Base-by-base conservation (phyloP, 2,888 invertebrate genomes). In the Sicus ferrugineus region DNA sequence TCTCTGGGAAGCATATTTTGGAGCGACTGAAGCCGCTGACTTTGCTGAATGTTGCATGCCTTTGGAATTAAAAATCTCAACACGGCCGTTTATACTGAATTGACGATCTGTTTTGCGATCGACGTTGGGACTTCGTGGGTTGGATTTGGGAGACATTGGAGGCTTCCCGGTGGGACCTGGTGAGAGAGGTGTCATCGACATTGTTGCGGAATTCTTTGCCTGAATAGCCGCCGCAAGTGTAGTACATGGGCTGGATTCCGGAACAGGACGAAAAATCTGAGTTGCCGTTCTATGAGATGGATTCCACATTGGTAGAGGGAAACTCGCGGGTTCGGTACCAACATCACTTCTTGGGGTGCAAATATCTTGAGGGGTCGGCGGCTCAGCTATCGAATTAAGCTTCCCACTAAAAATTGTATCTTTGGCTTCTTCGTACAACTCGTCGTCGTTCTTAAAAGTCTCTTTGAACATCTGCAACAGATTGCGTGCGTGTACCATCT, bases 61-160 rank as follows among this genome's bases (percentile, higher is more conserved):
- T n/a, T 80, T 80, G 2, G 83, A 83, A 62, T 83, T 83, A 58
- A 83, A 83, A 30, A 83, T 83, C 70, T 83, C 84, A 3, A 83
- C 80, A 9, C 83, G 79, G 7, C 83, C 84, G 68, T 80, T 82
- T 34, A 80, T 83, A 74, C 80, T 82, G 56, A 81, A 82, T 31
- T 80, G 81, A 23, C 42, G 67, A 30, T 73, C 69, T 3, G 75
- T 68, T 34, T 75, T 76, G n/a, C 4, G 48, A 19, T 46, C 3
- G 9, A 54, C 26, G 26, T 26, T 16, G 28, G 58, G 67, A 58
- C 58, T 28, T 38, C 56, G 16, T 2, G 68, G 61, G 71, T 52
- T 46, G 7, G 73, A 30, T 23, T 73, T 69, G 14, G 73, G 67
- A 3, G 68, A 34, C 30, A 75, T 74, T 56, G 71, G 50, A 14